These are phyloP conservation scores for Nemoura dubitans DNA, from an alignment of 2,888 invertebrate genomes.

Conservation along the genomic window DNA sequence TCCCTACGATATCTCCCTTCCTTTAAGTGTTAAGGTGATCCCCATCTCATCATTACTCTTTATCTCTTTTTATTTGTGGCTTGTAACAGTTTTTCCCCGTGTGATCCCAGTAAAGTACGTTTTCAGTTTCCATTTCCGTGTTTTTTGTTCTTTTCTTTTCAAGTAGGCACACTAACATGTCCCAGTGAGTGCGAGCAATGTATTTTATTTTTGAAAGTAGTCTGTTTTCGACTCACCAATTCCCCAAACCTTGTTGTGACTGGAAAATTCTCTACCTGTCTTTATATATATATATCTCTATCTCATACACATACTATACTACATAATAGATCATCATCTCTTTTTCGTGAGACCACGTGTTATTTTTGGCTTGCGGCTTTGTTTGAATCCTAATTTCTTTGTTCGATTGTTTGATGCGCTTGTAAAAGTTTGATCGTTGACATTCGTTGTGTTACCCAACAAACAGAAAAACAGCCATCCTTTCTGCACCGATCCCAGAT, in stretches of 20 bases:
- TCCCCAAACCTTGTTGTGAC: not conserved
- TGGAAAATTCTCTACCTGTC: not conserved
- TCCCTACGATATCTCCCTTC: not conserved
- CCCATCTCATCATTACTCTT: not conserved
- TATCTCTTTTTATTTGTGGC: not conserved
- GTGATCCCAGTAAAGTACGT: not conserved
- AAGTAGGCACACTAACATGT: not conserved
- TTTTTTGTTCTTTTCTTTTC: not conserved
- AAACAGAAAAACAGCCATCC: not conserved
- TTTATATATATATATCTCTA: not conserved
- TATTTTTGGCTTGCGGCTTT: not conserved
- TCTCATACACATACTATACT: not conserved
- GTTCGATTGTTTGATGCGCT: constrained; percentile 12
- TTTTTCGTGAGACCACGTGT: not conserved
- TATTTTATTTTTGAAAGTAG: not conserved
- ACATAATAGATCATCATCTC: constrained; percentile 3
- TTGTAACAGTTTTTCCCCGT: not conserved
- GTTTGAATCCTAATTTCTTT: not conserved
- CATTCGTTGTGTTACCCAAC: not conserved
- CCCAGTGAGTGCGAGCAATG: not conserved
- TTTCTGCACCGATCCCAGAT: no score
- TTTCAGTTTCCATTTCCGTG: not conserved
- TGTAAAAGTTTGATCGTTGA: constrained; percentile 12
- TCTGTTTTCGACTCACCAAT: not conserved
- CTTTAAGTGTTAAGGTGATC: not conserved